phyloP scores from a whole-genome alignment of 1,140 invertebrate species.

The Apis mellifera region Amel_HAv3.1 CM009946.2:6794001-6794500 shows the following conservation, averaged over 20 bases:
- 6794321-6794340: slow-evolving; percentile 3
- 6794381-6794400: slow-evolving; percentile 12
- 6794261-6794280: slow-evolving; percentile 32
- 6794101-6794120: neutral
- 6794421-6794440: neutral
- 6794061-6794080: neutral
- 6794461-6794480: too few relatives aligned
- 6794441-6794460: neutral
- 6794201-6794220: slow-evolving; percentile 1
- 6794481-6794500: too few relatives aligned
- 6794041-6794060: neutral
- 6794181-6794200: slow-evolving; percentile 8
- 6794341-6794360: slow-evolving; percentile 16
- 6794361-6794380: neutral
- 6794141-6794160: neutral
- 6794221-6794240: slow-evolving; percentile 28
- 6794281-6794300: slow-evolving; percentile 31
- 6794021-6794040: neutral
- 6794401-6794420: neutral
- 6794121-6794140: neutral
- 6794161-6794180: slow-evolving; percentile 21
- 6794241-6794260: neutral
- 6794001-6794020: neutral
- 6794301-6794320: slow-evolving; percentile 24
- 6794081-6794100: neutral